Evolutionary conservation across 1,140 invertebrate species (phyloP).

Genomic region (Aphelenchoides avenae): DNA sequence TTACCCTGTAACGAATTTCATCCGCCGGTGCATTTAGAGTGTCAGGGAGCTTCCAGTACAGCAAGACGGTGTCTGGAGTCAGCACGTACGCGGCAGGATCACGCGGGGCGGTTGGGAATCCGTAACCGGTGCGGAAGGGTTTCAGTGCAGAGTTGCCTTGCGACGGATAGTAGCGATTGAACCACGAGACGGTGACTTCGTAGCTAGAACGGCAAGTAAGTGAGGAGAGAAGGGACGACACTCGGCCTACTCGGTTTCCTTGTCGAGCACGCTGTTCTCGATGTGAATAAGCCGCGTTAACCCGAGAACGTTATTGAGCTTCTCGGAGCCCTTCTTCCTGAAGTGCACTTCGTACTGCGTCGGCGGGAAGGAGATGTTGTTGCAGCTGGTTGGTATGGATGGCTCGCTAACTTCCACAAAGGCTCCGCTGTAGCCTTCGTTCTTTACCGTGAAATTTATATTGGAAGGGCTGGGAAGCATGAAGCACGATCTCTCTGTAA

Average conservation of each 20-base stretch:
- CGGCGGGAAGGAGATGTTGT: conserved; percentile 50
- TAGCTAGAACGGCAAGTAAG: conserved; percentile 29
- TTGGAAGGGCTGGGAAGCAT: conserved; percentile 38
- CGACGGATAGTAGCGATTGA: conserved; percentile 50
- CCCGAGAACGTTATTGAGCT: conserved; percentile 49
- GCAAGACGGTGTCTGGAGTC: conserved; percentile 53
- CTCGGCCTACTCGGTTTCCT: conserved; percentile 48
- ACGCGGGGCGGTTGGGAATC: conserved; percentile 52
- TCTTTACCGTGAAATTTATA: conserved; percentile 52
- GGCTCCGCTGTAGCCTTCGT: conserved; percentile 52
- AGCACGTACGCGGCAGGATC: conserved; percentile 44
- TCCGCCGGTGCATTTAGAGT: conserved; percentile 50
- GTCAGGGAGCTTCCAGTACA: conserved; percentile 51
- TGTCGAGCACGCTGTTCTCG: conserved; percentile 58
- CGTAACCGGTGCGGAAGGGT: conserved; percentile 50
- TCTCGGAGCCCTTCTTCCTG: conserved; percentile 47
- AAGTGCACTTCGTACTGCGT: conserved; percentile 58
- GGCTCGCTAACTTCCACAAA: conserved; percentile 33
- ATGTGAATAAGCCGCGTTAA: conserved; percentile 47
- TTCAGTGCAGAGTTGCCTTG: conserved; percentile 37
- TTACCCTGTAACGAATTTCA: conserved; percentile 56
- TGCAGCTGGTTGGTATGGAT: conserved; percentile 23
- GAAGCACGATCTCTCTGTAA: conserved; percentile 51
- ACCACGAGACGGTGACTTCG: conserved; percentile 53
- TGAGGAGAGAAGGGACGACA: background rate